Evolutionary conservation across 2,113 vertebrate species (phyloP).

Genomic region (Hippocampus comes): DNA sequence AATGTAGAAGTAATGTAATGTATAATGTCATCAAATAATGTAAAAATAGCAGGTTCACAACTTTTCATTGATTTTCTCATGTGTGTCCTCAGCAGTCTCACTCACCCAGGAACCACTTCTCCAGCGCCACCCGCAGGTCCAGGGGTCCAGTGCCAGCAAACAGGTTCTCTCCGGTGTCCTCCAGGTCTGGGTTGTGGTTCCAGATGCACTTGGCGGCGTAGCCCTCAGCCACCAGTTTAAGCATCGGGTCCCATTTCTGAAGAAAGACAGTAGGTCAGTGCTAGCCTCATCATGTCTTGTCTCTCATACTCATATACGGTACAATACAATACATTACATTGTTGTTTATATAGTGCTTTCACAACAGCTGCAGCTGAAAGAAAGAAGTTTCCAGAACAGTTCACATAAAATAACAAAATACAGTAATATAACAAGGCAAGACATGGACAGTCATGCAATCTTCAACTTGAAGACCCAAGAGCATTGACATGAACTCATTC

Average conservation of each 20-base stretch:
- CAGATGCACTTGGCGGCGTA: constrained; percentile 67
- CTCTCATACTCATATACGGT: neutral
- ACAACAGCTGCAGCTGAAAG: too few relatives aligned
- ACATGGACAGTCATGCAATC: neutral
- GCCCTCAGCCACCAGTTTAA: constrained; percentile 52
- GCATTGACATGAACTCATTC: neutral
- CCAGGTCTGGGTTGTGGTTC: constrained; percentile 63
- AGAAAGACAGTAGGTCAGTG: neutral
- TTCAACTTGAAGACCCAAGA: neutral
- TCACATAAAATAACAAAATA: too few relatives aligned
- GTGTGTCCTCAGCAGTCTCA: neutral
- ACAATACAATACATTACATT: too few relatives aligned
- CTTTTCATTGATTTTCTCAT: neutral
- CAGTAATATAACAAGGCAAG: too few relatives aligned
- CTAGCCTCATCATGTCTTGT: neutral
- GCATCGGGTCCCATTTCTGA: constrained; percentile 63
- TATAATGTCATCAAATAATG: neutral
- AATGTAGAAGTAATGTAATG: neutral
- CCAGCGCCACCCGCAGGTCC: constrained; percentile 44
- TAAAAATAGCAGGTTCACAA: neutral
- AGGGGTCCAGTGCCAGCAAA: constrained; percentile 26
- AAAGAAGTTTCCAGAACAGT: too few relatives aligned
- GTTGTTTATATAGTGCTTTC: too few relatives aligned
- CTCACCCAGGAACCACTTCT: constrained; percentile 69
- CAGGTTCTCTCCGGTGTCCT: constrained; percentile 68